Percentiles rank a stretch among this genome's conserved stretches.
Evolutionary conservation across 2,113 vertebrate genomes (phyloP).

Genomic region (Gymnocephalus cernua): DNA sequence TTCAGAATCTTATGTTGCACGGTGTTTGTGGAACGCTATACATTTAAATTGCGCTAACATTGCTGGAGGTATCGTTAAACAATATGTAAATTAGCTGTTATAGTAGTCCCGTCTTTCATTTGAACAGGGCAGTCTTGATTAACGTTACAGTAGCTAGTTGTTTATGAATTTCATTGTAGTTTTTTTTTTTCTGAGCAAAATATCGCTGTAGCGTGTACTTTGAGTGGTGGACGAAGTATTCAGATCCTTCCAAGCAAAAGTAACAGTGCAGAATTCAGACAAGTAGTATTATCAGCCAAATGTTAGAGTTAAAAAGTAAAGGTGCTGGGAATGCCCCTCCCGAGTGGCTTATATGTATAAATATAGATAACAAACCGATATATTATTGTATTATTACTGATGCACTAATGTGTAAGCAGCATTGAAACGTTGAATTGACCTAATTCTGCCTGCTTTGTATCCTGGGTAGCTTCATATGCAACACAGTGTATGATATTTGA

Average conservation of each 20-base stretch:
- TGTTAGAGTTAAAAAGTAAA: too few species aligned
- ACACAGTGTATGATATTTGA: background rate
- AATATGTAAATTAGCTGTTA: background rate
- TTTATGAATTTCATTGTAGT: background rate
- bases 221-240: background rate
- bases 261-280: background rate
- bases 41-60: background rate
- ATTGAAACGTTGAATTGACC: background rate
- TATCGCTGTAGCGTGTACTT: background rate
- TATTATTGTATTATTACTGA: too few species aligned
- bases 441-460: background rate
- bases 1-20: background rate
- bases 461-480: background rate
- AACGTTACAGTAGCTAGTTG: too few species aligned
- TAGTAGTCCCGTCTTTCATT: background rate
- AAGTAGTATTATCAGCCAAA: background rate
- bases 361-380: too few species aligned
- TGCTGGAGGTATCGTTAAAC: background rate
- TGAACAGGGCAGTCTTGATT: background rate
- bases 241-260: background rate
- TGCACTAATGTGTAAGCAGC: background rate
- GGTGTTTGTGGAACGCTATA: background rate
- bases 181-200: background rate
- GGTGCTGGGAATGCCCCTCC: background rate
- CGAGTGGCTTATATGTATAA: background rate